These are phyloP conservation scores for Miltochrista miniata DNA, from an alignment of 2,888 invertebrate species.

Conservation along the genomic window DNA sequence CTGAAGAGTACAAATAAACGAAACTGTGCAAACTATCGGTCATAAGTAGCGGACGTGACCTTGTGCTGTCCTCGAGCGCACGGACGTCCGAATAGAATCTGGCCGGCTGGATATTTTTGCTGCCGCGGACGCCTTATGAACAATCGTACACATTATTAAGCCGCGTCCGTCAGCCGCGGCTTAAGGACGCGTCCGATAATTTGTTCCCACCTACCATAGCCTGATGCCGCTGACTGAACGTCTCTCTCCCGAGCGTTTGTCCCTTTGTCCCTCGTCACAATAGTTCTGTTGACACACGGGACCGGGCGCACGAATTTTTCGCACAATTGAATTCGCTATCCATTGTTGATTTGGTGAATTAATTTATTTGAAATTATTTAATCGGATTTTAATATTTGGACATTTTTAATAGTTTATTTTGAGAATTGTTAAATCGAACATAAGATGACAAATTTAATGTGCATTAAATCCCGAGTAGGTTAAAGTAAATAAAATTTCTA, in stretches of 20 bases:
- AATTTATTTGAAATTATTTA: conserved; percentile 49
- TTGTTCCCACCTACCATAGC: no score
- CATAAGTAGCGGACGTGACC: no score
- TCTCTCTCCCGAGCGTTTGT: conserved; percentile 19
- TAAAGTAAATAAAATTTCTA: not conserved
- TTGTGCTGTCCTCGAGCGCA: no score
- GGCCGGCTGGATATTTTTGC: no score
- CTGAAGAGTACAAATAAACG: no score
- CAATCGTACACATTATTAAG: no score
- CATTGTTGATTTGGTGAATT: conserved; percentile 60
- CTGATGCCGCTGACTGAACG: not conserved
- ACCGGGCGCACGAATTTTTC: conserved; percentile 49
- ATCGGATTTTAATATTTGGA: conserved; percentile 15
- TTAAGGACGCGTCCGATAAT: no score
- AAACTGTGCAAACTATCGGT: no score
- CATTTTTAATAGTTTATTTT: not conserved
- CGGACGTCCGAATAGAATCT: no score
- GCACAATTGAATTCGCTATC: conserved; percentile 70
- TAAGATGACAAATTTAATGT: not conserved
- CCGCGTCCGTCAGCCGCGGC: no score
- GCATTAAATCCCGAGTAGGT: not conserved
- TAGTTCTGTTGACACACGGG: conserved; percentile 42
- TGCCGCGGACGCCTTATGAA: no score
- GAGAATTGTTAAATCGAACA: not conserved
- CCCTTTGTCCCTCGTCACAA: conserved; percentile 28